phyloP scores from a whole-genome alignment of 2,888 invertebrate species.

The Pyralis farinalis region DNA sequence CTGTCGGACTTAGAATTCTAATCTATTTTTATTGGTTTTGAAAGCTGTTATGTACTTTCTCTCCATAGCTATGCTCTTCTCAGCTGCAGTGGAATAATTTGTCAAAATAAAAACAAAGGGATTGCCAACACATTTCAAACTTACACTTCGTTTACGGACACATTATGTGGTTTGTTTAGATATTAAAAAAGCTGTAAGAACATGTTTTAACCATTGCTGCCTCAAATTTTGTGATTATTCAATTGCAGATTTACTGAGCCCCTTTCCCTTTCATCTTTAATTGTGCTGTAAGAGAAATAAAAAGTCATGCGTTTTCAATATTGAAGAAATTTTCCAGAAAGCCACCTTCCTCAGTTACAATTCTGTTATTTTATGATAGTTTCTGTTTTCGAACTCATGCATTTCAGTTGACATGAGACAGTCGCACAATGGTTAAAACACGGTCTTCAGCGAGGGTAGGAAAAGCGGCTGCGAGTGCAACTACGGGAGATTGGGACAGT shows the following conservation, averaged over 20 bases:
- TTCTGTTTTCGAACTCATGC: slow-evolving; percentile 68
- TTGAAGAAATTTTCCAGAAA: slow-evolving; percentile 75
- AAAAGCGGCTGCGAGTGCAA: slow-evolving; percentile 58
- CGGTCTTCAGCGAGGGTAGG: slow-evolving; percentile 79
- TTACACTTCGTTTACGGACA: slow-evolving; percentile 44
- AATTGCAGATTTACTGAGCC: slow-evolving; percentile 68
- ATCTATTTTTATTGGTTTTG: slow-evolving; percentile 30
- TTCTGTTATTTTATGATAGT: slow-evolving; percentile 55
- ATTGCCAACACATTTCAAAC: slow-evolving; percentile 58
- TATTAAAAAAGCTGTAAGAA: slow-evolving; percentile 67
- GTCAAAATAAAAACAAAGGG: slow-evolving; percentile 50
- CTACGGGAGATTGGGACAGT: slow-evolving; percentile 67
- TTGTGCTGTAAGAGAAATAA: slow-evolving; percentile 73
- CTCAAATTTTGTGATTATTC: slow-evolving; percentile 72
- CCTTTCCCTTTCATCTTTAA: slow-evolving; percentile 49
- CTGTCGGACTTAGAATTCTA: slow-evolving; percentile 35
- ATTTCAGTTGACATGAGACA: slow-evolving; percentile 80
- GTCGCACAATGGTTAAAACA: slow-evolving; percentile 80
- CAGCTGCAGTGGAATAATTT: slow-evolving; percentile 80
- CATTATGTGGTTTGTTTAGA: slow-evolving; percentile 53
- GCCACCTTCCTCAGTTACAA: slow-evolving; percentile 38
- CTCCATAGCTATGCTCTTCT: slow-evolving; percentile 66
- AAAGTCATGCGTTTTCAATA: slow-evolving; percentile 41
- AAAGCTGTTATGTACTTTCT: slow-evolving; percentile 58
- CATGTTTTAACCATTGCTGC: slow-evolving; percentile 81